Evolutionary conservation across 1,140 invertebrate species (phyloP), one percentile per base, ranked within the genome.

Genomic region (Sarcophaga peregrina): DNA sequence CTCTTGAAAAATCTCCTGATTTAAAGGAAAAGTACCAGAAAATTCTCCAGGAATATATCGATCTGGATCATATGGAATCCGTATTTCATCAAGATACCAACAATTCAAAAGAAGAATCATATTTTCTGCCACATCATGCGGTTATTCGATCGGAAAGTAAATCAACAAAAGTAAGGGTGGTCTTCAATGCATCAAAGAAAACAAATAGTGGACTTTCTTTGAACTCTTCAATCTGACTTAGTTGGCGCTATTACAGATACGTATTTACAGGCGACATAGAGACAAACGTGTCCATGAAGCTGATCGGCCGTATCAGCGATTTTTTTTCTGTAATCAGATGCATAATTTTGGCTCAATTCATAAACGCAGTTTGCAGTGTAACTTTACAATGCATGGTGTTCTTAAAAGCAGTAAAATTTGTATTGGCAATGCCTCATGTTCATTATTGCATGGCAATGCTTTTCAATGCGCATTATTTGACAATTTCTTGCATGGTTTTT

Each of bases 31-130:
- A 81, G 45, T 81, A 81, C 45, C 25, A 58, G 20, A 17, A 62
- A 20, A 54, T 81, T 81, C 37, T 81, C 9, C 80, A 81, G 10
- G 54, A 81, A 81, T 81, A 81, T 81, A 25, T 81, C 8, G 80
- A 81, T 45, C 46, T 72, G n/a, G 52, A 72, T 47, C 80, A 81
- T 72, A 81, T 81, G 80, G 45, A 62, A 37, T 6, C 17, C 6
- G 80, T 81, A 37, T 45, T 50, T 11, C 15, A 47, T 45, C 52
- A 37, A 15, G 73, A n/a, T 3, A 62, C 9, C 10, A 20, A 13
- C 11, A n/a, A 9, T 54, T 52, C 62, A 2, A 46, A 20, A 20
- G 11, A 62, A 8, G 11, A 20, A 8, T 72, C 45, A 13, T 81
- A 25, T 37, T 37, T 37, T 37, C 25, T 37, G 15, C 78, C n/a